A percentile compares a stretch with the other conserved stretches of the same genome.
These are phyloP conservation scores for Simalia tracyae DNA, from an alignment of 2,797 vertebrate genomes.

Conservation along the genomic window DNA sequence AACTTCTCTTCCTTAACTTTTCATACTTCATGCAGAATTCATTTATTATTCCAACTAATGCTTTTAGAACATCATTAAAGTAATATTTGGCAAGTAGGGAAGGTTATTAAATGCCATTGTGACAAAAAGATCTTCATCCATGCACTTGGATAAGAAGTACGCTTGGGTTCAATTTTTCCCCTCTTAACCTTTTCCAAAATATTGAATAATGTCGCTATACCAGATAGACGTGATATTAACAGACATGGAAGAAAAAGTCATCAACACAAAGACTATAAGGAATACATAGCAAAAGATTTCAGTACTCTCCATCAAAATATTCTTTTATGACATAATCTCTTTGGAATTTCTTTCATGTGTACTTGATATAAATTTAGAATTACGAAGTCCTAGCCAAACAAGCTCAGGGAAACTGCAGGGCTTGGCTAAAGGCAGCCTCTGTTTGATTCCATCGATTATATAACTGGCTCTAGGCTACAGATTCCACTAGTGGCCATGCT, in stretches of 20 bases:
- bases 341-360: slow-evolving; percentile 88
- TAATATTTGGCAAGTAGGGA: slow-evolving; percentile 65
- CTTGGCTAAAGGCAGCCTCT: slow-evolving; percentile 73
- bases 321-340: slow-evolving; percentile 74
- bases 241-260: slow-evolving; percentile 15
- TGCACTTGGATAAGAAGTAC: slow-evolving; percentile 8
- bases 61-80: slow-evolving; percentile 66
- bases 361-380: slow-evolving; percentile 87
- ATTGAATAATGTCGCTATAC: not conserved
- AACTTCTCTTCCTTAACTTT: slow-evolving; percentile 69
- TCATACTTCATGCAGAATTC: slow-evolving; percentile 72
- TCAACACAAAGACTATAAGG: slow-evolving; percentile 52
- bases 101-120: slow-evolving; percentile 56
- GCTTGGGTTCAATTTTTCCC: not conserved
- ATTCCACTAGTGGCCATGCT: slow-evolving; percentile 73
- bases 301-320: slow-evolving; percentile 71
- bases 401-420: slow-evolving; percentile 79
- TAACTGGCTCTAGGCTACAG: slow-evolving; percentile 78
- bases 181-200: not conserved
- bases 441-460: slow-evolving; percentile 83
- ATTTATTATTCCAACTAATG: slow-evolving; percentile 72
- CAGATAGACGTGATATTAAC: slow-evolving; percentile 38
- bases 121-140: slow-evolving; percentile 59
- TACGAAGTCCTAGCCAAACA: slow-evolving; percentile 75
- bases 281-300: slow-evolving; percentile 71